These are phyloP conservation scores for Uropetala carovei DNA, from an alignment of 2,888 invertebrate species.

Conservation along the genomic window DNA sequence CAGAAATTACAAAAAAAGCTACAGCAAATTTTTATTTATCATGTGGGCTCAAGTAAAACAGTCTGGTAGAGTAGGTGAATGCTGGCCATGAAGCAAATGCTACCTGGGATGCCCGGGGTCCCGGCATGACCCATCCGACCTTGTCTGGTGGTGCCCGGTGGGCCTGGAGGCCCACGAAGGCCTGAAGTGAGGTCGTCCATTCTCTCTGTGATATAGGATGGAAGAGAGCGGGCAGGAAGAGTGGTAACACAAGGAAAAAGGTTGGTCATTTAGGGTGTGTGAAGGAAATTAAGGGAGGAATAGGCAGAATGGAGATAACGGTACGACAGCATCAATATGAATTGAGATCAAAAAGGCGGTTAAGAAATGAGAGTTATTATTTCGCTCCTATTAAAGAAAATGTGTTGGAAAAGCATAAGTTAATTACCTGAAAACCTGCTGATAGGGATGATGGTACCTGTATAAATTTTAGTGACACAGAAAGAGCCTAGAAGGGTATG, in stretches of 20 bases:
- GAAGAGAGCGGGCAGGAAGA: neutral
- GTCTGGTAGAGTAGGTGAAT: neutral
- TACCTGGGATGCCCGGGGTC: conserved; percentile 79
- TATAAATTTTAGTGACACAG: conserved; percentile 68
- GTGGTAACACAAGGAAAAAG: neutral
- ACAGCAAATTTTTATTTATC: neutral
- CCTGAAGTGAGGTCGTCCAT: conserved; percentile 79
- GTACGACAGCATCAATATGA: conserved; percentile 36
- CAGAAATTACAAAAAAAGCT: neutral
- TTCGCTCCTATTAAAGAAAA: neutral
- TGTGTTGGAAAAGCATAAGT: neutral
- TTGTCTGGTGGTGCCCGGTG: conserved; percentile 77
- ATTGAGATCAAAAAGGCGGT: conserved; percentile 4
- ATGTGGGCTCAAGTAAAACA: neutral
- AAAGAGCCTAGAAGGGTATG: neutral
- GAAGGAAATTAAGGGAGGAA: neutral
- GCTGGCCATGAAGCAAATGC: conserved; percentile 62
- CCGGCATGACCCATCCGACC: conserved; percentile 78
- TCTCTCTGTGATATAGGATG: conserved; percentile 75
- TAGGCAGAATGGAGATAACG: conserved; percentile 32
- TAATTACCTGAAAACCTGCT: conserved; percentile 30
- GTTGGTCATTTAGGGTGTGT: neutral
- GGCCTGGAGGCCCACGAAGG: conserved; percentile 84
- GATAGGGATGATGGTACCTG: conserved; percentile 69
- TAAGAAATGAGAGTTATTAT: neutral